These are phyloP conservation scores for Lepisosteus oculatus DNA, from an alignment of 2,113 vertebrate species.

Conservation along the genomic window DNA sequence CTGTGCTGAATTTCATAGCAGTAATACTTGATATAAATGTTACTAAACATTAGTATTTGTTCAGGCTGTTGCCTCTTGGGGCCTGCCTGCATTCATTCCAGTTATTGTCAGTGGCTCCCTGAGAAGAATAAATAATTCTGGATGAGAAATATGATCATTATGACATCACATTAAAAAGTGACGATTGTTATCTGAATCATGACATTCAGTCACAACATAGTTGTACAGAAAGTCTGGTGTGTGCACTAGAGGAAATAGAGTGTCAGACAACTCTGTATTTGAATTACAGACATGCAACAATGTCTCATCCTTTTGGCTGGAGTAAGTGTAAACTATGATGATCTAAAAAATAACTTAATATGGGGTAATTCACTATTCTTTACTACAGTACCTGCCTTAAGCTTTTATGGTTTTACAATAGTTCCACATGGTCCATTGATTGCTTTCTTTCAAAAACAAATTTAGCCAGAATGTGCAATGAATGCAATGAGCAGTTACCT, in stretches of 20 bases:
- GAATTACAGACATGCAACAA: constrained; percentile 7
- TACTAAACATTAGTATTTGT: background rate
- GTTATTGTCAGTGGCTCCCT: background rate
- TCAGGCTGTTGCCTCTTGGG: background rate
- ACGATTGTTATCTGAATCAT: background rate
- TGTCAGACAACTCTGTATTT: constrained; percentile 16
- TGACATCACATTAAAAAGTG: constrained; percentile 6
- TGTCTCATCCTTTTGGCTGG: too few species aligned
- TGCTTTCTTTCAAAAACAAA: too few species aligned
- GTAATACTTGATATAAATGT: constrained; percentile 8
- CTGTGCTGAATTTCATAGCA: constrained; percentile 40
- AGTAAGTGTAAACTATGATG: too few species aligned
- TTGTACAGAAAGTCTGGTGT: constrained; percentile 15
- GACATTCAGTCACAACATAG: constrained; percentile 1
- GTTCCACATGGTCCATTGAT: too few species aligned
- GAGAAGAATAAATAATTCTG: constrained; percentile 8
- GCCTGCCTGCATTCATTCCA: background rate
- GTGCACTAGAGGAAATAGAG: background rate
- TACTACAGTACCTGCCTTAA: too few species aligned
- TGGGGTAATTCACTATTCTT: too few species aligned
- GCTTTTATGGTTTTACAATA: too few species aligned
- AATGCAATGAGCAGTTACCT: too few species aligned
- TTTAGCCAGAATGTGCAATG: too few species aligned
- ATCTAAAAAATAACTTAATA: too few species aligned
- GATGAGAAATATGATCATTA: background rate